Evolutionary conservation across 2,113 vertebrate genomes (phyloP).

Genomic region (Pristiophorus japonicus): DNA sequence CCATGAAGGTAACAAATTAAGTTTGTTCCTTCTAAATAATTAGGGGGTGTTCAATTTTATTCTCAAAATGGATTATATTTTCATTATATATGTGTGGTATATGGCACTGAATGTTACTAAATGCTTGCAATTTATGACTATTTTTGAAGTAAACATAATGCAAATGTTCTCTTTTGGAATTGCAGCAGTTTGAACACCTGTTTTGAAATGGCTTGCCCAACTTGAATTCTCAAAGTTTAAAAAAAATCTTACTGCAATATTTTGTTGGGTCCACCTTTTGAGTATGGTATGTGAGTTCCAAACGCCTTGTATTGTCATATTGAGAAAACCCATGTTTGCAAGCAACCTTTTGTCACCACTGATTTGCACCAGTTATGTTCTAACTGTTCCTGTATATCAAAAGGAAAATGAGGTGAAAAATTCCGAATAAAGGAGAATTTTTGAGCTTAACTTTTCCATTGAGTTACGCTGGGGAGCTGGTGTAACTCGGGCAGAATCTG

Average conservation of each 20-base stretch:
- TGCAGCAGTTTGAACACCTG: background rate
- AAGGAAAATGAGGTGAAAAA: background rate
- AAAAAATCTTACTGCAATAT: background rate
- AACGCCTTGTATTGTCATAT: background rate
- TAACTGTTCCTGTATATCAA: background rate
- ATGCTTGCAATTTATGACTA: conserved; percentile 14
- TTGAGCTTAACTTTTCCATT: background rate
- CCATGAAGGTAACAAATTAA: background rate
- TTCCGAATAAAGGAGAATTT: background rate
- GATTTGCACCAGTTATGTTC: background rate
- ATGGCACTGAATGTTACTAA: conserved; percentile 26
- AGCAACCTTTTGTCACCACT: no score
- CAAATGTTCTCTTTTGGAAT: background rate
- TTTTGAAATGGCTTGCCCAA: background rate
- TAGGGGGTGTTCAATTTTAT: background rate
- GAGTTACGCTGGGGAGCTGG: background rate
- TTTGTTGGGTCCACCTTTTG: background rate
- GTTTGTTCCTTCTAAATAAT: background rate
- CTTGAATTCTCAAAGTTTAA: background rate
- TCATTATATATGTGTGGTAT: conserved; percentile 11
- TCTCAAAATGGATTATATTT: background rate
- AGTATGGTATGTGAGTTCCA: background rate
- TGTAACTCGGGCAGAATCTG: background rate
- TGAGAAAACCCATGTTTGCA: no score
- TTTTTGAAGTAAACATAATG: background rate